phyloP scores from a whole-genome alignment of 2,888 invertebrate genomes.

The Laspeyria flexula region DNA sequence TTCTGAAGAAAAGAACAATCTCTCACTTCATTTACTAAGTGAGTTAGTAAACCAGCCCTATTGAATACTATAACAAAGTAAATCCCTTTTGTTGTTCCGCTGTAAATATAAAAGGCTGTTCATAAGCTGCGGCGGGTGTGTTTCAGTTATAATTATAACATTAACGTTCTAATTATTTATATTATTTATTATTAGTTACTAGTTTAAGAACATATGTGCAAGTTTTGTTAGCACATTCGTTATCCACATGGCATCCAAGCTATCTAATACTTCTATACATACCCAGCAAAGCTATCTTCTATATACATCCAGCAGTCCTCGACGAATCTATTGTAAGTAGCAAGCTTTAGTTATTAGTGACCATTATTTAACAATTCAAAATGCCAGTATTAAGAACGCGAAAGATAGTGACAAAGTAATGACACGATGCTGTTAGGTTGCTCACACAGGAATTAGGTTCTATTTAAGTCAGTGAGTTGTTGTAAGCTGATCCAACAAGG shows the following conservation, averaged over 20 bases:
- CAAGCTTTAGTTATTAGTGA: constrained; percentile 64
- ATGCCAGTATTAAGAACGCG: constrained; percentile 46
- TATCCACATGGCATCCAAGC: constrained; percentile 38
- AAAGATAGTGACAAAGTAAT: constrained; percentile 38
- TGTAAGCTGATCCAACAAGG: constrained; percentile 22
- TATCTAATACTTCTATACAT: constrained; percentile 35
- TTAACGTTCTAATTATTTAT: neutral
- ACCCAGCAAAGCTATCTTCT: constrained; percentile 42
- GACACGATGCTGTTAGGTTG: constrained; percentile 38
- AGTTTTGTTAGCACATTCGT: constrained; percentile 46
- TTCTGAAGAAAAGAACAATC: no score
- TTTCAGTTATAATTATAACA: no score
- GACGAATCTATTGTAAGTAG: constrained; percentile 49
- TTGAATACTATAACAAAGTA: constrained; percentile 20
- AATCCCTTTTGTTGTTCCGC: constrained; percentile 31
- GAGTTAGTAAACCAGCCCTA: constrained; percentile 25
- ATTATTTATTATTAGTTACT: constrained; percentile 29
- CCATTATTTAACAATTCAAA: constrained; percentile 45
- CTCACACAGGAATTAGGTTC: constrained; percentile 29
- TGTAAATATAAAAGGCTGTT: constrained; percentile 34
- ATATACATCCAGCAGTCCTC: constrained; percentile 37
- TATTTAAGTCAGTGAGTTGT: constrained; percentile 27
- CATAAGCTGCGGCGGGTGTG: no score
- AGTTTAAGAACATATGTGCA: constrained; percentile 35
- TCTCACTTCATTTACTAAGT: constrained; percentile 23